Evolutionary conservation across 2,113 vertebrate species (phyloP).

Genomic region (Antennarius striatus): DNA sequence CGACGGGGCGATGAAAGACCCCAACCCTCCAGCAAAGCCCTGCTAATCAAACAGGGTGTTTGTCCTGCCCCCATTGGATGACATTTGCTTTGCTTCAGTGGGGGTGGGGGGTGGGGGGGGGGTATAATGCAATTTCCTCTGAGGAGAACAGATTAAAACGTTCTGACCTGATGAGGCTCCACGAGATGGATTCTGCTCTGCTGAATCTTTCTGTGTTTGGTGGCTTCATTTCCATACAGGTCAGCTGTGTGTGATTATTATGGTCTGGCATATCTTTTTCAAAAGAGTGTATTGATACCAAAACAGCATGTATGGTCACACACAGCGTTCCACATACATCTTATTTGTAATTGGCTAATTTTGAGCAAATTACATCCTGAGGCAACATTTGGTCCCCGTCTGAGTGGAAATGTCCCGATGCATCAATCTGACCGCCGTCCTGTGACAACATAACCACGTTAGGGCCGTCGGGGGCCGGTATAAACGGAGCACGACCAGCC

Average conservation of each 20-base stretch:
- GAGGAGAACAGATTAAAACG: conserved; percentile 65
- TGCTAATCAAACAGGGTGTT: conserved; percentile 65
- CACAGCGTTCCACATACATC: neutral
- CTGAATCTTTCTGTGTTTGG: neutral
- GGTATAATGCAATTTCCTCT: conserved; percentile 66
- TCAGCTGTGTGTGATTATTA: neutral
- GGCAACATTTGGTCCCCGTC: conserved; percentile 20
- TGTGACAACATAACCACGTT: conserved; percentile 68
- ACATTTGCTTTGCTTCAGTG: conserved; percentile 61
- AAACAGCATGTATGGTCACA: too few species aligned
- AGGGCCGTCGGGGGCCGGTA: conserved; percentile 63
- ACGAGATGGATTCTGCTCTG: conserved; percentile 26
- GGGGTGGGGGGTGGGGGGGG: conserved; percentile 61
- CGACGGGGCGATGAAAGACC: conserved; percentile 45
- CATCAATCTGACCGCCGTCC: conserved; percentile 34
- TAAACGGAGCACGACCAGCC: conserved; percentile 71
- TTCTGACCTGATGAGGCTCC: conserved; percentile 48
- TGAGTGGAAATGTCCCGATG: conserved; percentile 37
- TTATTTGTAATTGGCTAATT: conserved; percentile 4
- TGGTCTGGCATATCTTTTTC: neutral
- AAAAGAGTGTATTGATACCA: neutral
- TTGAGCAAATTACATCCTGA: conserved; percentile 22
- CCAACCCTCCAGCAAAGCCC: conserved; percentile 49
- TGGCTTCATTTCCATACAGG: conserved; percentile 12
- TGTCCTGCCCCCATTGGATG: conserved; percentile 54